phyloP scores from a whole-genome alignment of 2,888 invertebrate genomes.

The Drosophila ustulata region DNA sequence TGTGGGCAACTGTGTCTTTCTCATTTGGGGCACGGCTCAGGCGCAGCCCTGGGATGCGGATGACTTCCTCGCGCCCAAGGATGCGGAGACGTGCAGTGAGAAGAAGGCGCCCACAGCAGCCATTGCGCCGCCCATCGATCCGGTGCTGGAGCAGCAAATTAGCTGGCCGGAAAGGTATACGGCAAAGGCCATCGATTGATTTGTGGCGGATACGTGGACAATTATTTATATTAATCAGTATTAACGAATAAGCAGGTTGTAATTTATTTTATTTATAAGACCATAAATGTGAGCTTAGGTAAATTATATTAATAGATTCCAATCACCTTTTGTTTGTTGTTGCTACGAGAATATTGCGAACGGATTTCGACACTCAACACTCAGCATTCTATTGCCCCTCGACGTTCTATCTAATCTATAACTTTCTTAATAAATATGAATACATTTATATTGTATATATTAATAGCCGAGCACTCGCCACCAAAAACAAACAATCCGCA shows the following conservation, averaged over 20 bases:
- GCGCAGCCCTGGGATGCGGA: slow-evolving; percentile 90
- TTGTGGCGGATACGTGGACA: slow-evolving; percentile 29
- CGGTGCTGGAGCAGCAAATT: slow-evolving; percentile 63
- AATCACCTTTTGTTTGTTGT: slow-evolving; percentile 33
- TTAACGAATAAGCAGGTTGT: slow-evolving; percentile 69
- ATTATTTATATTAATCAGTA: slow-evolving; percentile 71
- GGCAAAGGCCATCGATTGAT: slow-evolving; percentile 51
- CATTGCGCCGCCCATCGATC: slow-evolving; percentile 58
- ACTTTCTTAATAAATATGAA: slow-evolving; percentile 32
- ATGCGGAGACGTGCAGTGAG: slow-evolving; percentile 41
- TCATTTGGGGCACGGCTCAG: slow-evolving; percentile 88
- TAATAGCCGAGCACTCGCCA: background rate
- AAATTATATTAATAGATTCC: slow-evolving; percentile 60
- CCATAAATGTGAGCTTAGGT: slow-evolving; percentile 54
- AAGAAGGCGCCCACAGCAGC: slow-evolving; percentile 17
- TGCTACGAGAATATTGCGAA: slow-evolving; percentile 24
- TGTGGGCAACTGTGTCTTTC: slow-evolving; percentile 89
- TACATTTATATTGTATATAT: slow-evolving; percentile 28
- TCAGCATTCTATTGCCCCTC: slow-evolving; percentile 17
- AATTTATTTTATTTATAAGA: slow-evolving; percentile 77
- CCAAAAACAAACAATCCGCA: background rate
- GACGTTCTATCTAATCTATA: slow-evolving; percentile 33
- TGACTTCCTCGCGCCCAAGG: slow-evolving; percentile 81
- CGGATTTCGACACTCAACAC: slow-evolving; percentile 34
- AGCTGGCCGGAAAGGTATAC: slow-evolving; percentile 59